phyloP scores from a whole-genome alignment of 2,797 vertebrate genomes.

The Phalloptychus januarius region DNA sequence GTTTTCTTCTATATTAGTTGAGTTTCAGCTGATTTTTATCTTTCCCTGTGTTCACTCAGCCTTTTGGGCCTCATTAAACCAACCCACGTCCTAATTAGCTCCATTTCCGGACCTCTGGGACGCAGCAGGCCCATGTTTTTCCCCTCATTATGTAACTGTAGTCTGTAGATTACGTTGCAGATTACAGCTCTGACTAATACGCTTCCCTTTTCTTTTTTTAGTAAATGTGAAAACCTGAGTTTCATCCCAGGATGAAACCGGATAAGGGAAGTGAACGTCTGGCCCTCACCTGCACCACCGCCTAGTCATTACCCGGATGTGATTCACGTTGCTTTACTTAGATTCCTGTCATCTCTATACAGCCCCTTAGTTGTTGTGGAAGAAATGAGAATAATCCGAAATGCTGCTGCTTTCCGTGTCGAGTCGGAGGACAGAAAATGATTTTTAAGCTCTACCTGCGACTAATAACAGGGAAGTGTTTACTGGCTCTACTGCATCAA shows the following conservation, averaged over 20 bases:
- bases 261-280: slow-evolving; percentile 61
- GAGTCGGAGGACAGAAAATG: not conserved
- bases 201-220: slow-evolving; percentile 75
- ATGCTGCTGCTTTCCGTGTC: slow-evolving; percentile 47
- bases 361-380: slow-evolving; percentile 55
- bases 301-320: slow-evolving; percentile 74
- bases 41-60: slow-evolving; percentile 31
- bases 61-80: slow-evolving; percentile 63
- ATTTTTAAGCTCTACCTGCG: not conserved
- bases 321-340: slow-evolving; percentile 63
- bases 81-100: slow-evolving; percentile 56
- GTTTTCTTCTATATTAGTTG: not conserved
- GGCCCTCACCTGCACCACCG: slow-evolving; percentile 67
- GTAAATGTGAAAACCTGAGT: slow-evolving; percentile 84
- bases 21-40: slow-evolving; percentile 14
- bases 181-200: slow-evolving; percentile 61
- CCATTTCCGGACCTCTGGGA: slow-evolving; percentile 42
- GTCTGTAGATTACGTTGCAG: slow-evolving; percentile 58
- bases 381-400: slow-evolving; percentile 59
- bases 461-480: slow-evolving; percentile 28
- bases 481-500: slow-evolving; percentile 32
- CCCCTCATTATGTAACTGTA: slow-evolving; percentile 52
- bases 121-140: slow-evolving; percentile 41
- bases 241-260: slow-evolving; percentile 70
- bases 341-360: slow-evolving; percentile 66